Base-by-base conservation (phyloP, 2,888 invertebrate species). In the Ceraclea dissimilis region DNA sequence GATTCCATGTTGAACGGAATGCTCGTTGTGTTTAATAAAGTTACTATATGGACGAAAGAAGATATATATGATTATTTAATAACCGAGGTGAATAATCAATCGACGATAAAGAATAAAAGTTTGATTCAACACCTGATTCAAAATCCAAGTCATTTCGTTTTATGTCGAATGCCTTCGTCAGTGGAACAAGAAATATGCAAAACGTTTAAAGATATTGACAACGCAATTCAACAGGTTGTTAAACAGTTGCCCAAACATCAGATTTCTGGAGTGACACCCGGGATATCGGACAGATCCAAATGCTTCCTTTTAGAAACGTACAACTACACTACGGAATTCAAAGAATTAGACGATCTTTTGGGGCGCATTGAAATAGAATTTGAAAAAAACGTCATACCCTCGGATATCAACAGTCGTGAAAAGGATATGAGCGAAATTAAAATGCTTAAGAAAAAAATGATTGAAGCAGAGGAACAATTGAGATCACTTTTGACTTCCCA, bases 1-100 rank as follows among this genome's bases (percentile, higher is more conserved):
- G 8, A 4, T 13, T 5, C 16, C 20, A 17, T 17, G 8, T 20
- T 16, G 2, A 4, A 13, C 4, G 17, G 49, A 8, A 26, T 49
- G 49, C 8, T 13, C 22, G 10, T 49, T 49, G 20, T 49, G 6
- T 49, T 49, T 16, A 49, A 17, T 2, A 49, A 49, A 49, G 49
- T 22, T 16, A 4, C 20, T 11, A 16, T 2, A 8, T 22, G 5
- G 2, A 19, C 46, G 8, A 20, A 20, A 46, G 20, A 18, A 19
- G 46, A 46, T 8, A 46, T 46, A 6, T 4, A 4, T 5, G 46
- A 46, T 8, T 19, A 19, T 46, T 19, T 46, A 5, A 46, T 5
- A 19, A 11, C 8, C 4, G 18, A 46, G 13, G 18, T 46, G 6
- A 2, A n/a, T 8, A n/a, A 17, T 5, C 46, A 46, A 19, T 18